Percentiles rank a stretch among this genome's conserved stretches.
Evolutionary conservation across 2,113 vertebrate species (phyloP).

Genomic region (Silurus glanis): DNA sequence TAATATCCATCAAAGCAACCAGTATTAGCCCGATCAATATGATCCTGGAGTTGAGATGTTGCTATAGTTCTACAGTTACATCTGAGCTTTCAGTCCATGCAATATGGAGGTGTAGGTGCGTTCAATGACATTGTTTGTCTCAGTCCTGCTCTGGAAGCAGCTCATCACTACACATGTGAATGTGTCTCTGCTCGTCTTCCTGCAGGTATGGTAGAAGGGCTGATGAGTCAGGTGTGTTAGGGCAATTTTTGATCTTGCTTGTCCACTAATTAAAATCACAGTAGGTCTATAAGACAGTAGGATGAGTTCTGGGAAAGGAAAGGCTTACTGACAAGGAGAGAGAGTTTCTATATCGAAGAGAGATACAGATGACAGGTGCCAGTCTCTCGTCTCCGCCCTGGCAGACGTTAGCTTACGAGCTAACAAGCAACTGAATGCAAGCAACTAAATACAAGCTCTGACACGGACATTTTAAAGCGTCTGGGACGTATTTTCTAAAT

Average conservation of each 20-base stretch:
- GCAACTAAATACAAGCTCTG: neutral
- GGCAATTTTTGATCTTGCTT: neutral
- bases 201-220: neutral
- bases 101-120: too few relatives aligned
- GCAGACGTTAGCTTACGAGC: neutral
- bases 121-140: neutral
- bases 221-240: neutral
- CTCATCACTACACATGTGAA: neutral
- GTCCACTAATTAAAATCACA: neutral
- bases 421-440: neutral
- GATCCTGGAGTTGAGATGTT: neutral
- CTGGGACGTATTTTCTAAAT: too few relatives aligned
- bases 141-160: neutral
- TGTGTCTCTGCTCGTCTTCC: neutral
- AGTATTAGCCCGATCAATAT: neutral
- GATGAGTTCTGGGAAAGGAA: neutral
- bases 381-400: constrained; percentile 15
- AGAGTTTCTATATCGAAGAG: neutral
- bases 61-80: neutral
- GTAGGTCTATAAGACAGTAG: too few relatives aligned
- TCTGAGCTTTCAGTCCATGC: neutral
- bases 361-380: constrained; percentile 3
- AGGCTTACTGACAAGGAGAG: neutral
- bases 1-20: neutral
- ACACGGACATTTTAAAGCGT: neutral